Conservation (phyloP, 30 jellyfish, hydroid and myxozoan species). For the Hydractinia echinata region DNA sequence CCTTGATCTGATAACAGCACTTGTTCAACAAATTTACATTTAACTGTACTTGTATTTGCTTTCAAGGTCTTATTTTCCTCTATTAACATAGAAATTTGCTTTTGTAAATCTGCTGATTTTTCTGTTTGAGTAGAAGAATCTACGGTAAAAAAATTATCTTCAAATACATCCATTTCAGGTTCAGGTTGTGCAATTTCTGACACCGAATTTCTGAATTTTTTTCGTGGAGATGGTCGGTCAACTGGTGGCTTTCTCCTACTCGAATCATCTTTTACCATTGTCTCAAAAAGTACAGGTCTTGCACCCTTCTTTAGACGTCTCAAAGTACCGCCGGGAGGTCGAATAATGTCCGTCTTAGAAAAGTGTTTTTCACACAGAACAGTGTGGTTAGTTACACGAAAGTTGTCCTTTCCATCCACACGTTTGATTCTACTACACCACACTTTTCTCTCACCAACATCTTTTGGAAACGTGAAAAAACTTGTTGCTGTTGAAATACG, state of each 20-base stretch:
- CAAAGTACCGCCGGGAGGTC: conserved; percentile 10
- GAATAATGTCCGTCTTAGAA: background rate
- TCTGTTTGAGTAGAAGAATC: conserved; percentile 15
- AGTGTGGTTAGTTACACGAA: conserved; percentile 15
- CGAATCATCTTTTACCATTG: background rate
- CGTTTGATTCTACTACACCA: conserved; percentile 8
- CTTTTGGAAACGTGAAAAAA: conserved; percentile 4
- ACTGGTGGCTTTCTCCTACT: background rate
- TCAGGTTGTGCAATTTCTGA: background rate
- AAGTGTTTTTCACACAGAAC: conserved; percentile 7
- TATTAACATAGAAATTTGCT: background rate
- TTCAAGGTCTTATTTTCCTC: background rate
- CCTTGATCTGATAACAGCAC: conserved; percentile 7
- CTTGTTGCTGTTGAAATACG: background rate
- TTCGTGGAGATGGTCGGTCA: background rate
- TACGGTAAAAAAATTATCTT: background rate
- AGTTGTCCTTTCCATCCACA: conserved; percentile 13
- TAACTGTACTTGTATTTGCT: background rate
- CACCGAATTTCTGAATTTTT: conserved; percentile 1
- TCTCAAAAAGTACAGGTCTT: background rate
- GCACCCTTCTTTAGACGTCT: background rate
- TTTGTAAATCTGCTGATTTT: background rate
- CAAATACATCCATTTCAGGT: background rate
- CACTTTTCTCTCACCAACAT: conserved; percentile 13
- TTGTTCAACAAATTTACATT: background rate